Evolutionary conservation across 2,888 invertebrate genomes (phyloP), one percentile per base, ranked within the genome.

Genomic region (Thymelicus lineola): DNA sequence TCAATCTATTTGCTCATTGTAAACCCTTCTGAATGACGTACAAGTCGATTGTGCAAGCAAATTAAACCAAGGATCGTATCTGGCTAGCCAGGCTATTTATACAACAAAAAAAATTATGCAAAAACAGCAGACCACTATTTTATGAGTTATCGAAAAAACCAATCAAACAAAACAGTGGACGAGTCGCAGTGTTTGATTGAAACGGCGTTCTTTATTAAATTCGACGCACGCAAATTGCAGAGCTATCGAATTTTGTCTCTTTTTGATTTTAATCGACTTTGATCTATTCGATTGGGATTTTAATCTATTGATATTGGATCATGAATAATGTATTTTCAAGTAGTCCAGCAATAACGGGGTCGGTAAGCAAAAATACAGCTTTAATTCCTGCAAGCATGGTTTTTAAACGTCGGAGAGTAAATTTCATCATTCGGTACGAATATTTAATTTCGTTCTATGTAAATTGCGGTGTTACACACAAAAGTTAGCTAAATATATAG

Each of bases 311-410:
- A 69, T 69, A 69, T 69, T 63, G 69, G 63, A 69, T 63, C 63
- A 63, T 69, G 69, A 69, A 69, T 69, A 69, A 69, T 69, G 69
- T 69, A 69, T 69, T 69, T 69, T 63, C 57, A 69, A 69, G 69
- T 63, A 50, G 69, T 69, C 69, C 63, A 28, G 38, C 48, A 63
- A 69, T 69, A 69, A 58, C 58, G 69, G 15, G 48, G 35, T 38
- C 62, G 35, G 62, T 28, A 42, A 58, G 57, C 50, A 69, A 46
- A 66, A 69, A 69, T 48, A 69, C 63, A 38, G 57, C 38, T 46
- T 63, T 50, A 58, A 58, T 58, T 20, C 12, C n/a, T 45, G 38
- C 67, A 35, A 55, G 45, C 4, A n/a, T 57, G 57, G 60, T 60
- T 60, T 66, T 59, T 20, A 35, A 20, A 50, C 48, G 9, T 48